phyloP scores from a whole-genome alignment of 2,888 invertebrate species.

The Eupithecia subumbrata region DNA sequence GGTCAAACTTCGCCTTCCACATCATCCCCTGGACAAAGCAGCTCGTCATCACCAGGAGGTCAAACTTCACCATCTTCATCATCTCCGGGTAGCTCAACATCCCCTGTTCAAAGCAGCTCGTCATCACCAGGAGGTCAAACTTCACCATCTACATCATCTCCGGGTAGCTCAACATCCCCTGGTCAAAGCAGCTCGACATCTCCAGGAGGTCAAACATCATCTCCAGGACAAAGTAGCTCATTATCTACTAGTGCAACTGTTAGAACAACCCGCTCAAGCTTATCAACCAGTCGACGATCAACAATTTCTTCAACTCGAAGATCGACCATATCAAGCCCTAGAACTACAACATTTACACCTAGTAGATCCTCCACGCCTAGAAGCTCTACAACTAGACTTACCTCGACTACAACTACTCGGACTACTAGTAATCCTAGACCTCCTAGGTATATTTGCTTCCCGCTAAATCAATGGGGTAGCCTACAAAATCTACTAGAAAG shows the following conservation, averaged over 20 bases:
- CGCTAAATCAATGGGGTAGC: neutral
- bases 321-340: neutral
- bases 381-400: neutral
- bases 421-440: neutral
- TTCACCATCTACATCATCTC: neutral
- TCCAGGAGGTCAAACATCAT: neutral
- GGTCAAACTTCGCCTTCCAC: neutral
- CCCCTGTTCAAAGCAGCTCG: neutral
- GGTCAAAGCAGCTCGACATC: neutral
- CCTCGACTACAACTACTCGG: neutral
- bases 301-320: neutral
- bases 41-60: neutral
- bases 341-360: neutral
- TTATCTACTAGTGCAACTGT: too few species aligned
- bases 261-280: neutral
- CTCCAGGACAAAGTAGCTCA: neutral
- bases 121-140: neutral
- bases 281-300: neutral
- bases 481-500: neutral
- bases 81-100: neutral
- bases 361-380: neutral
- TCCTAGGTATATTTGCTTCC: conserved; percentile 8
- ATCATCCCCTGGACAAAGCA: neutral
- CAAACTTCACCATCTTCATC: neutral
- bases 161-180: neutral